Evolutionary conservation across 2,113 vertebrate genomes (phyloP).

Genomic region (Lophochroa leadbeateri): DNA sequence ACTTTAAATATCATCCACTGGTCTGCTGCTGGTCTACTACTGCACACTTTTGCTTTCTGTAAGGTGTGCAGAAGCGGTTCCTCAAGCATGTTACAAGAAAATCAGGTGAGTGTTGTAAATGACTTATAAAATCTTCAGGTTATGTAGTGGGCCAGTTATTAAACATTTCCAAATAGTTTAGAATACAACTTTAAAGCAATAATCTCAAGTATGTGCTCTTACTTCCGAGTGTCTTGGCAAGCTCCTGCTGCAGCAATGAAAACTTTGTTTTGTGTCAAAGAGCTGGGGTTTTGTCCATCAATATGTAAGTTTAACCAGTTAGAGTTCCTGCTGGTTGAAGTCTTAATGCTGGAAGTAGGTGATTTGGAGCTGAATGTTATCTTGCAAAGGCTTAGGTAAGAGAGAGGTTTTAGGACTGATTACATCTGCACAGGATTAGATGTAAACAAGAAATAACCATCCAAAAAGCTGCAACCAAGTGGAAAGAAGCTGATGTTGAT

Average conservation of each 20-base stretch:
- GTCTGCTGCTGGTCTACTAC: background rate
- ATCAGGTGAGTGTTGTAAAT: background rate
- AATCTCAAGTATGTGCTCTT: background rate
- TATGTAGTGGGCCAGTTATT: background rate
- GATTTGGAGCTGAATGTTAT: background rate
- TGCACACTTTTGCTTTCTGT: background rate
- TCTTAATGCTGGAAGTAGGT: background rate
- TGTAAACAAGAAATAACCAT: background rate
- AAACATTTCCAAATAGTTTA: background rate
- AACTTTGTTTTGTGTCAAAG: background rate
- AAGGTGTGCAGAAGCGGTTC: background rate
- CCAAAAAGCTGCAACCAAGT: background rate
- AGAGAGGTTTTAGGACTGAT: background rate
- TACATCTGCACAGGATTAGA: accelerated
- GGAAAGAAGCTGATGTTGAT: background rate
- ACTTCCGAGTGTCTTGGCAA: background rate
- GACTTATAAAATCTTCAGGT: background rate
- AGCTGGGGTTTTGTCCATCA: background rate
- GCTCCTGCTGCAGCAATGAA: background rate
- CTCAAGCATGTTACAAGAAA: background rate
- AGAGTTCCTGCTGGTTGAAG: background rate
- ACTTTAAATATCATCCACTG: background rate
- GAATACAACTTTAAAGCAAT: background rate
- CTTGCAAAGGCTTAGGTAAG: background rate
- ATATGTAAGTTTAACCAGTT: background rate